Base-by-base conservation (phyloP, 2,888 invertebrate species). In the Protodeltote pygarga region DNA sequence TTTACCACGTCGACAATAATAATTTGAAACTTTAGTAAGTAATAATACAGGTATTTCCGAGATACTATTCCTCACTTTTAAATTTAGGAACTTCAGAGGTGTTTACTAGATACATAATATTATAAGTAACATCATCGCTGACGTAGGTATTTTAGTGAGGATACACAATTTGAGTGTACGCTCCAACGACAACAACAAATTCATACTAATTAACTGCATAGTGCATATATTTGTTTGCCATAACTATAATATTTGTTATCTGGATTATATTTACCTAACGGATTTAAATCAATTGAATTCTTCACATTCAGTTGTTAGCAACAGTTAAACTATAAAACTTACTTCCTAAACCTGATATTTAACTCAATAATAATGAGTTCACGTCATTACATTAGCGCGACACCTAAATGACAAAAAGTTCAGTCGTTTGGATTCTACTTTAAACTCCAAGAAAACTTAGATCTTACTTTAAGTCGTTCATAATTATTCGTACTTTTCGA, bases 1-100 rank as follows among this genome's bases (percentile, higher is more conserved):
- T 89, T 84, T 75, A 67, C 78, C 85, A 84, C 75, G 27, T 50
- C 32, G 28, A 63, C 65, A 81, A 78, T 79, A 84, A 86, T 81
- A 87, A 85, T 85, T 85, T 88, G 85, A 87, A 88, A 88, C 81
- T 50, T 38, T 10, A 24, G 20, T 40, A 8, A 14, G 5, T 15
- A 20, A 33, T 13, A 15, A 10, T 25, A 21, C n/a, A 27, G 4
- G 5, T 6, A 13, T 3, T 6, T 11, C 2, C 13, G 31, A 25
- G 6, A 4, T 32, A 15, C 10, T 40, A 27, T 35, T 33, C 14
- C 24, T 8, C 25, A 15, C 5, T 27, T 42, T 29, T 35, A 3
- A 29, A 20, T 32, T 62, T 55, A 61, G 59, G 49, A 68, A 57
- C 21, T 28, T 34, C 38, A 20, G 10, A 40, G 19, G 17, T n/a